phyloP scores from a whole-genome alignment of 2,113 vertebrate genomes.

The Jaculus jaculus region DNA sequence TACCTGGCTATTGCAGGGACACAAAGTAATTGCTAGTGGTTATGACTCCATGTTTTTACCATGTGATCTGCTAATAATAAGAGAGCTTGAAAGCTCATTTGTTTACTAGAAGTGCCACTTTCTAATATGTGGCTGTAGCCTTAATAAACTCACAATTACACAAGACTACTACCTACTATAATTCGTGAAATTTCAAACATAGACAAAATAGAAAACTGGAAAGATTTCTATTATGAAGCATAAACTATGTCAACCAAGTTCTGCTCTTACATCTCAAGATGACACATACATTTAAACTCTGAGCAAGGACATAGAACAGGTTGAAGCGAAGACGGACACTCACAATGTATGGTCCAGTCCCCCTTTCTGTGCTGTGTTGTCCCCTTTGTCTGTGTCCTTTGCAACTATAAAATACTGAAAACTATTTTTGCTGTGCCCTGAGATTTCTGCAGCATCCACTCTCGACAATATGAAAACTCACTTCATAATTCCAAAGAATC shows the following conservation, averaged over 20 bases:
- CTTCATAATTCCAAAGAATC: background rate
- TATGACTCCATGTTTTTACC: slow-evolving; percentile 1
- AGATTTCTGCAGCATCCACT: background rate
- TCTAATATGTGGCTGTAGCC: background rate
- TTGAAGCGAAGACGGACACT: background rate
- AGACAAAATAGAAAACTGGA: background rate
- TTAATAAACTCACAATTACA: background rate
- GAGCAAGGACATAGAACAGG: background rate
- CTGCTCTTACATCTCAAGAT: background rate
- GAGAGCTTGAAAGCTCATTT: background rate
- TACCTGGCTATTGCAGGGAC: background rate
- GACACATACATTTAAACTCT: background rate
- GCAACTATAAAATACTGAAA: background rate
- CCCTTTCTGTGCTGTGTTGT: background rate
- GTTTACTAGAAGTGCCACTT: background rate
- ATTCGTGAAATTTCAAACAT: background rate
- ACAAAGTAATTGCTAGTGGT: background rate
- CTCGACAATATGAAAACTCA: background rate
- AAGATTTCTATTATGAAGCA: slow-evolving; percentile 20
- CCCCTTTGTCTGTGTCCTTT: background rate
- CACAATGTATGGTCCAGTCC: background rate
- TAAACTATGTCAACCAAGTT: background rate
- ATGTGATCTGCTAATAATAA: slow-evolving; percentile 1
- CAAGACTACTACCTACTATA: background rate
- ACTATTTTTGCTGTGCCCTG: background rate